Base-by-base conservation (phyloP, 2,113 vertebrate genomes). In the Rhinopomastus cyanomelas region DNA sequence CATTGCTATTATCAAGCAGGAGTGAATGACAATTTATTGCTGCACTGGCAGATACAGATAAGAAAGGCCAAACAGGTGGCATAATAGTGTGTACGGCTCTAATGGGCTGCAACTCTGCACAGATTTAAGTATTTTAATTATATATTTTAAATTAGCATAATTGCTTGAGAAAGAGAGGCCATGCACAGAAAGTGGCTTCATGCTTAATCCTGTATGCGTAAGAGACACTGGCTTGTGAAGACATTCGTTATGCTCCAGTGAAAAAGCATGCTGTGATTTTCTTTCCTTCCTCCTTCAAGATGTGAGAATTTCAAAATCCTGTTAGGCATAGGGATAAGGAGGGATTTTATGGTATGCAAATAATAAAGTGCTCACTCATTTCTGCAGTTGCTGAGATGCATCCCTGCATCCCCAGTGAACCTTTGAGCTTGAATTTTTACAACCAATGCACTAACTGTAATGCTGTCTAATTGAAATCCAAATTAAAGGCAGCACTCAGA, bases 371-470 rank as follows among this genome's bases (percentile, higher is more conserved):
- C 7, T 62, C 18, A n/a, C n/a, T n/a, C n/a, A 2, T 7, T 4
- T 75, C 39, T 68, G 18, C 39, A 76, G 5, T 20, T 61, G 46
- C 42, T 49, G 18, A 53, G 26, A 80, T 42, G 18, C 15, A 52
- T 3, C 2, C 2, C 20, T 44, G 8, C 32, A 32, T 34, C 6
- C 26, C 9, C 32, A 36, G 7, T 46, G 56, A 57, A 62, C n/a
- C 26, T 9, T 22, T 42, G 29, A 37, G 22, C 20, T 34, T 16
- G 12, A 73, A 39, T 52, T 22, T 23, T 6, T 46, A 55, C 42
- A 6, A 16, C 3, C 22, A 49, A 6, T 5, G 13, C 1, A 0
- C 20, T 20, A 32, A n/a, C 16, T n/a, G n/a, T 2, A 62, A 21
- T 2, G 15, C 13, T 34, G 5, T 21, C 32, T 14, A 3, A 17